A percentile compares a stretch with the other conserved stretches of the same genome.
Conservation (phyloP, 23 tunicate genomes). For the Clavelina lepadiformis region DNA sequence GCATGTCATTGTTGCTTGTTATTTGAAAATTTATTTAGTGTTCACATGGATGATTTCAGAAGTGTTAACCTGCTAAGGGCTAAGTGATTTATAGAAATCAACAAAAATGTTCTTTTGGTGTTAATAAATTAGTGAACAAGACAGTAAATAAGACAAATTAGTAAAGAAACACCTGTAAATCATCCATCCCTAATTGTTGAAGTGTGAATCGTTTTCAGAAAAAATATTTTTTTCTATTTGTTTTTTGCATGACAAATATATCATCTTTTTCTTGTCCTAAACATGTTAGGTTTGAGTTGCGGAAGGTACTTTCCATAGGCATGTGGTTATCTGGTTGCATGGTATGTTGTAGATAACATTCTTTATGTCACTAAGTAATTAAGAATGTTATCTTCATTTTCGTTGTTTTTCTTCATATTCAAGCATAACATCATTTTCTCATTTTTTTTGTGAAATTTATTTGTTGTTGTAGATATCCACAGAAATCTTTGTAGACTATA, state of each 20-base stretch:
- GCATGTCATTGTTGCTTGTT: not conserved
- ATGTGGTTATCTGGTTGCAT: constrained; percentile 43
- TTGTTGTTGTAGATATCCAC: too few species aligned
- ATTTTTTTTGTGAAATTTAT: too few species aligned
- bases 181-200: not conserved
- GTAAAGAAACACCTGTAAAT: too few species aligned
- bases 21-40: not conserved
- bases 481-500: not conserved
- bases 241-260: not conserved
- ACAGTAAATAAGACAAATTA: too few species aligned
- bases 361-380: not conserved
- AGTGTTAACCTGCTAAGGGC: too few species aligned
- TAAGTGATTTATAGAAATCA: too few species aligned
- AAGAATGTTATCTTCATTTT: not conserved
- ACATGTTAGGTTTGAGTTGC: constrained; percentile 36
- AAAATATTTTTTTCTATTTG: not conserved
- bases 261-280: not conserved
- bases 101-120: not conserved
- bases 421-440: too few species aligned
- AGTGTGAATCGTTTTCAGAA: not conserved
- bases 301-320: constrained; percentile 55
- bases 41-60: not conserved
- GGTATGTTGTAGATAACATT: constrained; percentile 8
- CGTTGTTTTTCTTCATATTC: too few species aligned
- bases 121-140: too few species aligned